Base-by-base conservation (phyloP, 2,888 invertebrate genomes). In the Auanema freiburgensis region DNA sequence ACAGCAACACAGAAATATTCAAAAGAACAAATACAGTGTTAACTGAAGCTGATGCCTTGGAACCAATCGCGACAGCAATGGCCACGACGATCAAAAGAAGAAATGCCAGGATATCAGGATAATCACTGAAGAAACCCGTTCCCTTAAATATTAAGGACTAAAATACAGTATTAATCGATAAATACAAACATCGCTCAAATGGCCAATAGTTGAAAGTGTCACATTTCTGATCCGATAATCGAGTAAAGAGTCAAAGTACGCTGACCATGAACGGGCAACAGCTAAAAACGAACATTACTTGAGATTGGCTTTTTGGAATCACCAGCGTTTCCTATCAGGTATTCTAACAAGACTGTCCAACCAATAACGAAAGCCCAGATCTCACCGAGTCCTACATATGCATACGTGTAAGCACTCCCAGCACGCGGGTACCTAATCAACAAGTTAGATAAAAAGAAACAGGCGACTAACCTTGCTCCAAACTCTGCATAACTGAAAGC, bases 321-420 rank as follows among this genome's bases (percentile, higher is more conserved):
- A 75, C 75, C 75, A 14, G 76, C 76, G 33, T 71, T 69, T 43
- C 71, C 92, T 69, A 92, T 92, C 44, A 91, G 89, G 85, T 92
- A 92, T 84, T 92, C 92, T 55, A 84, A 59, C 0, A 83, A 67
- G 51, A 83, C 73, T 53, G 80, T 83, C 84, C 84, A 84, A 3
- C 84, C 84, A 1, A 84, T 78, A 10, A 94, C 88, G 86, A 94
- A 95, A 65, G 94, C 94, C 83, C 93, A 90, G 85, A 94, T 91
- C 85, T 95, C 94, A 51, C 95, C 95, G 63, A 94, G 92, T 2
- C 93, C 92, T 69, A 93, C 93, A 86, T 94, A 95, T 74, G 92
- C 91, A 88, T 95, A 95, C 88, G 92, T 92, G 69, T 86, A 86
- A 21, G 85, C 84, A 3, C 85, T 85, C 14, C 84, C 93, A 0